These are phyloP conservation scores for Nymphalis c-album DNA, from an alignment of 2,888 invertebrate species.

Conservation along the genomic window DNA sequence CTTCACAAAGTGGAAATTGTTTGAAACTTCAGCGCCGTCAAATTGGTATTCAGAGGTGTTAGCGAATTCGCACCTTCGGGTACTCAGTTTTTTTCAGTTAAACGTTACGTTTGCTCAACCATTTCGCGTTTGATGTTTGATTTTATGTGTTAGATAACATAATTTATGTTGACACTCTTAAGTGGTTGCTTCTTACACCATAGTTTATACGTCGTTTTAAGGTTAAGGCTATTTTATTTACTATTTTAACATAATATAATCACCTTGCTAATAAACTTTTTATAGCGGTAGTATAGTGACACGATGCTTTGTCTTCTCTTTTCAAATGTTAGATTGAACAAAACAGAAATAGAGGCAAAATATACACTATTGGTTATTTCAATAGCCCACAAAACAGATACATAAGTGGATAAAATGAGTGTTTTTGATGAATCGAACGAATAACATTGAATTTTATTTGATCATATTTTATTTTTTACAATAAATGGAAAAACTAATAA, in stretches of 20 bases:
- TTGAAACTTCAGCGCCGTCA: slow-evolving; percentile 65
- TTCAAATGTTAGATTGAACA: too few species aligned
- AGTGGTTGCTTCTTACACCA: background rate
- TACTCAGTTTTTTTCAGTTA: slow-evolving; percentile 36
- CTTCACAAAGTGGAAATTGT: slow-evolving; percentile 74
- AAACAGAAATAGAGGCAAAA: too few species aligned
- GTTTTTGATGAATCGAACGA: slow-evolving; percentile 14
- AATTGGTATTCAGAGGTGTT: slow-evolving; percentile 75
- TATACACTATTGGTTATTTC: too few species aligned
- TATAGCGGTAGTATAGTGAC: too few species aligned
- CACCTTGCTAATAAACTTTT: too few species aligned
- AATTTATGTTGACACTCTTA: background rate
- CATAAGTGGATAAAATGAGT: too few species aligned
- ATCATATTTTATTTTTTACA: slow-evolving; percentile 33
- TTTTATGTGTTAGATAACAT: background rate
- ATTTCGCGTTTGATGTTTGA: background rate
- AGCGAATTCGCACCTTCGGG: slow-evolving; percentile 68
- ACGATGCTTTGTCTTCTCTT: too few species aligned
- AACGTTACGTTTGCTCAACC: background rate
- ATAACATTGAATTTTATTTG: slow-evolving; percentile 24
- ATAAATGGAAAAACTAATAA: slow-evolving; percentile 36
- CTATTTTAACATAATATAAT: too few species aligned
- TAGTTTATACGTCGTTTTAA: background rate
- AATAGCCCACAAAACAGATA: too few species aligned
- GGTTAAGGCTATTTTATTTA: too few species aligned